Base-by-base conservation (phyloP, 2,797 vertebrate species). In the Pseudomugil tenellus region DNA sequence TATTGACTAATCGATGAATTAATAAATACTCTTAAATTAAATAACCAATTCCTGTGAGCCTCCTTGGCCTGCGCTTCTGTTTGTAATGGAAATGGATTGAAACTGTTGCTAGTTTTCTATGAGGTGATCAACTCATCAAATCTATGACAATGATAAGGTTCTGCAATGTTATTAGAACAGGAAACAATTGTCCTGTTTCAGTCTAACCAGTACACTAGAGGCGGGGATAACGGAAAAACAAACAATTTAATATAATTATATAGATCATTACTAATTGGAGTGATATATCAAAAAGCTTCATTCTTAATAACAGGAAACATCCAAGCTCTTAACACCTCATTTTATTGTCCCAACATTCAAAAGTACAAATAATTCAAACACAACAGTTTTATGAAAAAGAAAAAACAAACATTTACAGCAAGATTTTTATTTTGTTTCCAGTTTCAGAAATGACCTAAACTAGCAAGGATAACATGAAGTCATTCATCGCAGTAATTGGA, bases 311-410 rank as follows among this genome's bases (percentile, higher is more conserved):
- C 81, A 90, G 89, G 83, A 92, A 86, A 89, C 94, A 86, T 94
- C 94, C 92, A 92, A 96, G 95, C 96, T 98, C 96, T 98, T 96
- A 96, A 98, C 96, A 99, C 96, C 96, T 98, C 97, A 97, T 97
- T 99, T 99, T 98, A 99, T 99, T 98, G 96, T 98, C 97, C 96
- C 96, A 97, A 98, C 97, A 99, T 97, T 97, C 97, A 98, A 95
- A 98, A 98, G 95, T 99, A 98, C 97, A 98, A 99, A 98, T 98
- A 97, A 98, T 98, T 98, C 96, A 97, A 98, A 98, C 97, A 98
- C 97, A 98, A 98, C 96, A 97, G 96, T 96, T 95, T 96, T 97
- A 97, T 97, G 95, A 95, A 96, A 98, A 94, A 93, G 92, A 94
- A 94, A 94, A 94, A 95, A 93, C 90, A 96, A 97, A 97, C 96